Conservation (phyloP, 2,888 invertebrate species). For the Tupiocoris notatus region DNA sequence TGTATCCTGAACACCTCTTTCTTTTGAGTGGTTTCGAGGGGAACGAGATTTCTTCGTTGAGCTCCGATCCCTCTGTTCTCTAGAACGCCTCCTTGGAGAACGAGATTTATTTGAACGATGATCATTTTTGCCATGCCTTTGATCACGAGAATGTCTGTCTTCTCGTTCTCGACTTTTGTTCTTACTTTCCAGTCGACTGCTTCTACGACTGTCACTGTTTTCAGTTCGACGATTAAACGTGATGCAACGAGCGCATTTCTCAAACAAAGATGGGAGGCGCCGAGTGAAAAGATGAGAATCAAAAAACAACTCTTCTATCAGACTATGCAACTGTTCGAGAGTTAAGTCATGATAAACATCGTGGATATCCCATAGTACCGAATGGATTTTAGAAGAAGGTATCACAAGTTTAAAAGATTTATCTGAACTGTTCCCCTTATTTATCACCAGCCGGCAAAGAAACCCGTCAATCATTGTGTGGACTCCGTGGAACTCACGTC, state of each 20-base stretch:
- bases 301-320: constrained; percentile 7
- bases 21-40: background rate
- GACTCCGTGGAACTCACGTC: constrained; percentile 1
- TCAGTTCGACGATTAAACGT: background rate
- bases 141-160: background rate
- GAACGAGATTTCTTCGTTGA: background rate
- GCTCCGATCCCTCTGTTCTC: background rate
- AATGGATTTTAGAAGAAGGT: background rate
- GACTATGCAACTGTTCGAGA: background rate
- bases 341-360: constrained; percentile 5
- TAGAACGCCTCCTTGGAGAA: background rate
- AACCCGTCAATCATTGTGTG: constrained; percentile 12
- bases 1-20: background rate
- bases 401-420: constrained; percentile 10
- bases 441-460: constrained; percentile 12
- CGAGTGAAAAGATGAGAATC: background rate
- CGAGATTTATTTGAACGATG: background rate
- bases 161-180: background rate
- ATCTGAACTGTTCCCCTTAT: background rate
- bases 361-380: constrained; percentile 6
- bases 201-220: background rate
- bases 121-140: background rate
- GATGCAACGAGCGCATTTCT: background rate
- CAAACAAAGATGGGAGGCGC: background rate
- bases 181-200: background rate